Evolutionary conservation across 1,140 invertebrate species (phyloP).

Genomic region (Branchinecta lindahli): DNA sequence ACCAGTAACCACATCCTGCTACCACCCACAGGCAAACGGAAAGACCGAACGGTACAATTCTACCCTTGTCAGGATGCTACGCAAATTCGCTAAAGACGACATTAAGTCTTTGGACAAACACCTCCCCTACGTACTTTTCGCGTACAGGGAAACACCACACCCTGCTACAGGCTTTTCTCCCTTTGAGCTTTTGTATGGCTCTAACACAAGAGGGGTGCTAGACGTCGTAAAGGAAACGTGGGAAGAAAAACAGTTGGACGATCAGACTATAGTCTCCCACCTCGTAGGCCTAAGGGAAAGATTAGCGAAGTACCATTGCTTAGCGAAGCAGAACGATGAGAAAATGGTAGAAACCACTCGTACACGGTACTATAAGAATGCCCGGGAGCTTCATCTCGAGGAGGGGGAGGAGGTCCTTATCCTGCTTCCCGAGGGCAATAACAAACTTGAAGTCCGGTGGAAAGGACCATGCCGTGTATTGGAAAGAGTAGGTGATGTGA

Average conservation of each 20-base stretch:
- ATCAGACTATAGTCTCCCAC: not conserved
- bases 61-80: conserved; percentile 17
- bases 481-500: not conserved
- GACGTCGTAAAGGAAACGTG: not conserved
- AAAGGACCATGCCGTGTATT: not conserved
- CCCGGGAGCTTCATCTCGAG: not conserved
- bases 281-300: not conserved
- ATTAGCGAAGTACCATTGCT: not conserved
- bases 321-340: not conserved
- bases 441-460: not conserved
- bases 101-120: conserved; percentile 13
- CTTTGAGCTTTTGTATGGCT: conserved; percentile 3
- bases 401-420: not conserved
- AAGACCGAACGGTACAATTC: conserved; percentile 16
- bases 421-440: not conserved
- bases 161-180: not conserved
- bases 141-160: conserved; percentile 15
- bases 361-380: not conserved
- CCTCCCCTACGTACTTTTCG: conserved; percentile 14
- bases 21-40: conserved; percentile 20
- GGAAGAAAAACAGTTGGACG: not conserved
- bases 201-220: not conserved
- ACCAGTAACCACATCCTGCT: conserved; percentile 16
- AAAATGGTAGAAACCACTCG: not conserved
- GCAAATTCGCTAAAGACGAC: conserved; percentile 14